These are phyloP conservation scores for Emmelina monodactyla DNA, from an alignment of 2,888 invertebrate species.

Conservation along the genomic window DNA sequence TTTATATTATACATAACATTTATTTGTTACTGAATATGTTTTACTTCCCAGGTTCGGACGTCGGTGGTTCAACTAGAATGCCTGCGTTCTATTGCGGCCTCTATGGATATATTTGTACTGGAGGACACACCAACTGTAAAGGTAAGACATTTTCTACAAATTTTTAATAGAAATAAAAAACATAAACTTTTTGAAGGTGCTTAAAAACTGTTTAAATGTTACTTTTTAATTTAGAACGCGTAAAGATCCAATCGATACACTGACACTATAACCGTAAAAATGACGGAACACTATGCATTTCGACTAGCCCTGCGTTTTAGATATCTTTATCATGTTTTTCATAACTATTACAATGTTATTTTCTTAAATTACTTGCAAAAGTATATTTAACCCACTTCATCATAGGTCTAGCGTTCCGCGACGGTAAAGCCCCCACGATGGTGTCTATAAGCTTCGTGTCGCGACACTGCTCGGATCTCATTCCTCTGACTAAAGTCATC, in stretches of 20 bases:
- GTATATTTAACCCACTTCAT: background rate
- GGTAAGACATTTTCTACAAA: slow-evolving; percentile 30
- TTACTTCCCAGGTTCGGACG: slow-evolving; percentile 73
- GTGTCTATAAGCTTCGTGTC: slow-evolving; percentile 85
- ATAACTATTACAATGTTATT: background rate
- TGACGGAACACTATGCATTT: too few relatives aligned
- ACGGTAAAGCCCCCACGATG: slow-evolving; percentile 77
- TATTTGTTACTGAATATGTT: too few relatives aligned
- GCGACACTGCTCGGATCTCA: slow-evolving; percentile 79
- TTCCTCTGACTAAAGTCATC: slow-evolving; percentile 75
- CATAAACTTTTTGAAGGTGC: too few relatives aligned
- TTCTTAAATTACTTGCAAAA: background rate
- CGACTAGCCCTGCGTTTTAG: too few relatives aligned
- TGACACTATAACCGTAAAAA: too few relatives aligned
- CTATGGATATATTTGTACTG: slow-evolving; percentile 83
- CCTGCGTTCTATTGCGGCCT: slow-evolving; percentile 91
- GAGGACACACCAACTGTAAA: slow-evolving; percentile 61
- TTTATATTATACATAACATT: too few relatives aligned
- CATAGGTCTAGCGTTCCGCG: slow-evolving; percentile 74
- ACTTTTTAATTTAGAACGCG: too few relatives aligned
- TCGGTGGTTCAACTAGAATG: slow-evolving; percentile 96
- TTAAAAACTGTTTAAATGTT: too few relatives aligned
- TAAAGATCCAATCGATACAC: too few relatives aligned
- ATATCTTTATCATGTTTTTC: background rate
- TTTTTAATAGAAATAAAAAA: too few relatives aligned